phyloP scores from a whole-genome alignment of 2,797 vertebrate species.

The Bovichtus diacanthus region DNA sequence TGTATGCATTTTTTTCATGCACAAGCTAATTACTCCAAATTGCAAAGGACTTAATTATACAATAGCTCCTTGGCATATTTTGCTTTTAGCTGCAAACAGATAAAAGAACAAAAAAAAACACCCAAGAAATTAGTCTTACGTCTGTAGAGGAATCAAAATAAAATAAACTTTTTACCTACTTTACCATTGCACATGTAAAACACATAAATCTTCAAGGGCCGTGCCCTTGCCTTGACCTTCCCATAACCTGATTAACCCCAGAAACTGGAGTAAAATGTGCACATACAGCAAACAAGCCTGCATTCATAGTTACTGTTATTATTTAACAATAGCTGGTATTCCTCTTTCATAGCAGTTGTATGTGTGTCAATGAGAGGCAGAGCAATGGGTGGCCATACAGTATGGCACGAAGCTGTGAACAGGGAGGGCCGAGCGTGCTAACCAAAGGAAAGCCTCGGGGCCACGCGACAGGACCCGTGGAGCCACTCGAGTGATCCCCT shows the following conservation, averaged over 20 bases:
- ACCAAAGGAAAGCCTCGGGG: conserved; percentile 75
- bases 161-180: background rate
- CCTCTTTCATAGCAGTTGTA: conserved; percentile 1
- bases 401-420: conserved; percentile 54
- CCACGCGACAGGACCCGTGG: conserved; percentile 84
- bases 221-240: conserved; percentile 22
- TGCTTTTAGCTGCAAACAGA: background rate
- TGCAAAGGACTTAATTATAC: background rate
- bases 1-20: background rate
- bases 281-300: background rate
- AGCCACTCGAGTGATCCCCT: conserved; percentile 88
- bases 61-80: background rate
- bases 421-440: conserved; percentile 54
- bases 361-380: conserved; percentile 31
- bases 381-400: conserved; percentile 52
- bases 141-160: background rate
- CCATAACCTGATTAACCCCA: conserved; percentile 12
- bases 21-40: background rate
- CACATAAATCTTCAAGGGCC: conserved; percentile 4
- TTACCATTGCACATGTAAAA: background rate
- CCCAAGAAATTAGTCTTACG: background rate
- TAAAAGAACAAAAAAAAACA: background rate
- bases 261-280: conserved; percentile 5
- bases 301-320: conserved; percentile 17
- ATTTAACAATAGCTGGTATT: conserved; percentile 19